Evolutionary conservation across 2,888 invertebrate genomes (phyloP), one percentile per base, ranked within the genome.

Genomic region (Melinaea marsaeus): DNA sequence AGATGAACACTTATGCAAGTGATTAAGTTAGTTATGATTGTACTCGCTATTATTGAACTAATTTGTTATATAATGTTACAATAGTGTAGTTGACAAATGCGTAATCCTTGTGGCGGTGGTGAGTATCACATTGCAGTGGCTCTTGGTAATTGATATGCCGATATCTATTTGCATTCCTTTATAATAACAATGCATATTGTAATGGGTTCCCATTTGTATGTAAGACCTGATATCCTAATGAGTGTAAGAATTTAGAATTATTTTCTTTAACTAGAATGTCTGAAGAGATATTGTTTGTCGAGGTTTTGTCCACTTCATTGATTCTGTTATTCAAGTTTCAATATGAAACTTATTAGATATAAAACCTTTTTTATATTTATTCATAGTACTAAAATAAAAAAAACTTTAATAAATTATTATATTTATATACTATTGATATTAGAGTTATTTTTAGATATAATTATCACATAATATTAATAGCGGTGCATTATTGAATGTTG

Each of bases 111-210:
- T 51, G 51, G 51, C 11, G 11, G 51, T 51, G 51, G 51, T 32
- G 11, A 51, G 51, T 7, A 7, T 51, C 51, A 51, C 6, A 11
- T 51, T 51, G 32, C 51, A 51, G 11, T 22, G 6, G 22, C 32
- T 32, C 32, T 51, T 55, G 32, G 57, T 13, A 57, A 45, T 45
- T 57, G 57, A 62, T 62, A 62, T 54, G 54, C 57, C 35, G 11
- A 57, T 62, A 42, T 54, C 58, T 58, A 55, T 54, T 51, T 34
- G 58, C 62, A 62, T 58, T 62, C 62, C 62, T 57, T 22, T 45
- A 54, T n/a, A 61, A 56, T 61, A 33, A 57, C 37, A 57, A 33
- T 35, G 55, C 35, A 46, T 48, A 48, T 13, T 51, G 51, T 51
- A 51, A 4, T 6, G 9, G 9, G 11, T 3, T 9, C 7, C 51